These are phyloP conservation scores for Caenorhabditis remanei DNA, from an alignment of 1,140 invertebrate species.

Conservation along the genomic window DNA sequence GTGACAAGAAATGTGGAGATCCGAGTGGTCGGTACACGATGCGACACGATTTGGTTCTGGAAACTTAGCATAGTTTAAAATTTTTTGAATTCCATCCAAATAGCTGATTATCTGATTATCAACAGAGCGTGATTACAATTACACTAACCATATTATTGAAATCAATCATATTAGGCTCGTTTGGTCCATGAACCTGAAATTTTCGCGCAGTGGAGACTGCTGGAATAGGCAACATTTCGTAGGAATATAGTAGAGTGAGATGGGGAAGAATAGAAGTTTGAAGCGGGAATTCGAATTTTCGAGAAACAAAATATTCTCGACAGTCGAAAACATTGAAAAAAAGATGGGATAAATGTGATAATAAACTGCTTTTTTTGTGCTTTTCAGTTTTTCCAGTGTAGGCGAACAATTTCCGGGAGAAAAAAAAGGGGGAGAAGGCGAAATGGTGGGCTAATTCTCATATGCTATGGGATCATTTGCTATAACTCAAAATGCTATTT, in stretches of 20 bases:
- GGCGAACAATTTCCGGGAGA: not conserved
- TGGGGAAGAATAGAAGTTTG: not conserved
- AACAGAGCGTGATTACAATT: too few relatives aligned
- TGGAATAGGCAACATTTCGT: conserved; percentile 28
- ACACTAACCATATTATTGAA: conserved; percentile 45
- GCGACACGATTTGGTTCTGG: conserved; percentile 45
- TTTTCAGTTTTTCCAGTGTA: not conserved
- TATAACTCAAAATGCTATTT: too few relatives aligned
- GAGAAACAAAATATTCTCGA: not conserved
- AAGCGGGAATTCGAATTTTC: not conserved
- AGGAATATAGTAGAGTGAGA: not conserved
- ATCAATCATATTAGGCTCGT: not conserved
- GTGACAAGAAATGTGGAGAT: conserved; percentile 41
- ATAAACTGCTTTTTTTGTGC: conserved; percentile 5
- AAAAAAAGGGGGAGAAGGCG: not conserved
- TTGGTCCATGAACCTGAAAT: not conserved
- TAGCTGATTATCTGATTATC: too few relatives aligned
- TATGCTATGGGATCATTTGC: too few relatives aligned
- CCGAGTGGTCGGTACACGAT: conserved; percentile 33
- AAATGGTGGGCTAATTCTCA: too few relatives aligned
- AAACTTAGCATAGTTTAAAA: not conserved
- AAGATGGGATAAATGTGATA: conserved; percentile 27
- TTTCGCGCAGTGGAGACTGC: not conserved
- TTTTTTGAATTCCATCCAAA: not conserved
- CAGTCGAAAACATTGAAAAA: not conserved